phyloP scores from a whole-genome alignment of 2,888 invertebrate species.

The Andrena chrysosceles region DNA sequence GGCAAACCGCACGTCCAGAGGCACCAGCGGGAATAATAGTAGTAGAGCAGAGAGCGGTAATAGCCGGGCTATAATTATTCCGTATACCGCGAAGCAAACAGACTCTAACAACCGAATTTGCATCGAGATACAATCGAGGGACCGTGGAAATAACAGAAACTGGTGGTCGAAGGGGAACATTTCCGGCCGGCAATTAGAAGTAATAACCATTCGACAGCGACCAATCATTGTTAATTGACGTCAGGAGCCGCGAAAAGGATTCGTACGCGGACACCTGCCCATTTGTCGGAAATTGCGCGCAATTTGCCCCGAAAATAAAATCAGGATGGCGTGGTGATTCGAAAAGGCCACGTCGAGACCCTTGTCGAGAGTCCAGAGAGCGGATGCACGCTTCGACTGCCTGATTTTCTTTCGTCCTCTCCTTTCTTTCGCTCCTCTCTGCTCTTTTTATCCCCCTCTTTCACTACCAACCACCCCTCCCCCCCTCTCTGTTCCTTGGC shows the following conservation, averaged over 20 bases:
- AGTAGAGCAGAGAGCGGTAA: constrained; percentile 21
- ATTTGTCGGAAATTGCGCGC: constrained; percentile 74
- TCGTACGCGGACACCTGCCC: constrained; percentile 67
- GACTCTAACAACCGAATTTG: constrained; percentile 64
- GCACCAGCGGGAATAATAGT: too few relatives aligned
- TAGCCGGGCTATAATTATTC: constrained; percentile 55
- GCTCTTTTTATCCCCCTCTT: constrained; percentile 28
- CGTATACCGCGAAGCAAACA: constrained; percentile 33
- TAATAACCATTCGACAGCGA: constrained; percentile 68
- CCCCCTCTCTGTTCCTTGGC: not conserved
- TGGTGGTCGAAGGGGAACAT: constrained; percentile 46
- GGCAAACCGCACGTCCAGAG: not conserved
- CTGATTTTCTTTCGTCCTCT: constrained; percentile 69
- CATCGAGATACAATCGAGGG: constrained; percentile 67
- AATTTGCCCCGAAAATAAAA: constrained; percentile 75
- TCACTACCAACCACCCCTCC: not conserved
- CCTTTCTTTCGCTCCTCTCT: constrained; percentile 15
- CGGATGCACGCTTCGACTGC: constrained; percentile 74
- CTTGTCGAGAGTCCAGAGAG: constrained; percentile 48
- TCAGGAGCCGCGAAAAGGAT: constrained; percentile 65
- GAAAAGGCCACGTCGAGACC: constrained; percentile 48
- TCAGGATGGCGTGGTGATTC: constrained; percentile 57
- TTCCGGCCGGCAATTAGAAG: constrained; percentile 71
- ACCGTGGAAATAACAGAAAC: constrained; percentile 53
- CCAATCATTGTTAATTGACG: constrained; percentile 78